Conservation (phyloP, 2,888 invertebrate species). For the Pachymerium ferrugineum region DNA sequence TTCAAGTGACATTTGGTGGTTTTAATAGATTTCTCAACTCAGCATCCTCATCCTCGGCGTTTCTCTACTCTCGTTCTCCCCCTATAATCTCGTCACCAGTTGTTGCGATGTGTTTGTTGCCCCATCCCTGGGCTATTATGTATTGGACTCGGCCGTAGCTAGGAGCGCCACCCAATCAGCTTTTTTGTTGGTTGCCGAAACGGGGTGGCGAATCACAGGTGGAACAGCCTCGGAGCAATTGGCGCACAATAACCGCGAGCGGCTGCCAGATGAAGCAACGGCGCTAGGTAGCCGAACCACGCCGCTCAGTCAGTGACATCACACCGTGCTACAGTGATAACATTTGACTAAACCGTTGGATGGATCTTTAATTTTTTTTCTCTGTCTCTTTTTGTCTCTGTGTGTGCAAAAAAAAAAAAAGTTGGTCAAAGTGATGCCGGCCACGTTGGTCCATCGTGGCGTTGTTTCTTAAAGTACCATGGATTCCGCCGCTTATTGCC, state of each 20-base stretch:
- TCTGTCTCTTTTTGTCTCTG: constrained; percentile 9
- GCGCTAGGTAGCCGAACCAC: not conserved
- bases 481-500: constrained; percentile 16
- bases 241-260: constrained; percentile 32
- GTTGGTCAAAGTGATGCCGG: not conserved
- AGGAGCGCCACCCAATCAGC: constrained; percentile 32
- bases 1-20: not conserved
- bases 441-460: constrained; percentile 7
- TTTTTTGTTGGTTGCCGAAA: constrained; percentile 31
- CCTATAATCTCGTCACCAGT: constrained; percentile 2
- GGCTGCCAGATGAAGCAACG: constrained; percentile 19
- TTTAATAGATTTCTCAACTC: constrained; percentile 20
- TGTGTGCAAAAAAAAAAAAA: constrained; percentile 10
- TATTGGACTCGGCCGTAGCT: constrained; percentile 29
- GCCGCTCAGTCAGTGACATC: constrained; percentile 16
- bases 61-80: not conserved
- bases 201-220: constrained; percentile 27
- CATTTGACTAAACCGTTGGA: constrained; percentile 14
- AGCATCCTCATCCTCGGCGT: not conserved
- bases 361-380: no score
- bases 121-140: constrained; percentile 29
- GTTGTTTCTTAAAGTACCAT: constrained; percentile 15
- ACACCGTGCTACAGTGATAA: no score
- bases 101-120: not conserved
- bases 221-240: constrained; percentile 33